Base-by-base conservation (phyloP, 2,888 invertebrate genomes). In the Catocala sponsa region DNA sequence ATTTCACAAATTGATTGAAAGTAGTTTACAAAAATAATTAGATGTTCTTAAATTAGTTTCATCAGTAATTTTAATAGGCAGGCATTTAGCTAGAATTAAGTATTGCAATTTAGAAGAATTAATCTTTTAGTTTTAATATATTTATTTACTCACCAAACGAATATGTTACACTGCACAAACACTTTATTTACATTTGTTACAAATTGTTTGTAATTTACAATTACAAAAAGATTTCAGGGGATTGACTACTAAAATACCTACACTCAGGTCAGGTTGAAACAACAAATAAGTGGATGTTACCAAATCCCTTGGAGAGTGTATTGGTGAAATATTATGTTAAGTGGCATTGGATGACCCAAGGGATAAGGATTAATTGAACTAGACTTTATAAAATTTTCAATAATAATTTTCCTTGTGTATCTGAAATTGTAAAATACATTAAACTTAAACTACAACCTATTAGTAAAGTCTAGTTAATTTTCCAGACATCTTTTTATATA, bases 1-100 rank as follows among this genome's bases (percentile, higher is more conserved):
- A 12, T 5, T 46, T 46, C 9, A 46, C 46, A 46, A 46, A 13
- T 9, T 46, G 4, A 15, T 44, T 44, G 4, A 46, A 46, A 1
- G 15, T 46, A 15, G 5, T 38, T 38, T 38, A 38, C 35, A 38
- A 38, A 38, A 38, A 6, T 6, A 38, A 7, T 38, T 38, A 38
- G 35, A 9, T 6, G 35, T 38, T 7, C 35, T 38, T 38, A 7
- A 25, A 72, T 76, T 74, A 70, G 65, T 59, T 50, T 64, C 13
- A 78, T 78, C 78, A 76, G 73, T 78, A 68, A 25, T 65, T 78
- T 78, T 74, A 76, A 66, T 67, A 76, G 74, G 72, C 72, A 72
- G 69, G 77, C 74, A 6, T 65, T 55, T 61, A 54, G 78, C 74
- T 63, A 54, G 10, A 67, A 68, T 77, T 68, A 58, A 38, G 35